phyloP scores from a whole-genome alignment of 2,797 vertebrate genomes.

The Parauchenoglanis ngamensis region DNA sequence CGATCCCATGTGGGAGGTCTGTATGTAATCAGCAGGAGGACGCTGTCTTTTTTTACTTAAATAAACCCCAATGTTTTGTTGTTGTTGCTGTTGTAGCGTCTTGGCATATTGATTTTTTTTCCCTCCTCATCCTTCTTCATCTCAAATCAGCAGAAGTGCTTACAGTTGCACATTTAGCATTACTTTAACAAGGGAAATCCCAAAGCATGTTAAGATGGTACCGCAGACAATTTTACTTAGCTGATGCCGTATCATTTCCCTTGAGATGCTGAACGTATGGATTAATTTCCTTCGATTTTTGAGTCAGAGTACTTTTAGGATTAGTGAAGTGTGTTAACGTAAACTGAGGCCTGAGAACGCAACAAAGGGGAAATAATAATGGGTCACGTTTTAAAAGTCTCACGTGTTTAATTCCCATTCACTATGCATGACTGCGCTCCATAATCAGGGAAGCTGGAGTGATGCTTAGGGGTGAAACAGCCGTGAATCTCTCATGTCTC shows the following conservation, averaged over 20 bases:
- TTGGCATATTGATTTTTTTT: slow-evolving; percentile 53
- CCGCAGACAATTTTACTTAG: not conserved
- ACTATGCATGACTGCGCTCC: slow-evolving; percentile 43
- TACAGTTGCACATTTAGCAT: slow-evolving; percentile 22
- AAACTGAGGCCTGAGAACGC: slow-evolving; percentile 2
- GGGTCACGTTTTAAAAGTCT: slow-evolving; percentile 31
- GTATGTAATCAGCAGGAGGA: slow-evolving; percentile 20
- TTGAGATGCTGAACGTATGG: not conserved
- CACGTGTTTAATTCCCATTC: slow-evolving; percentile 44
- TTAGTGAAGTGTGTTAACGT: slow-evolving; percentile 3
- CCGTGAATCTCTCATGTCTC: slow-evolving; percentile 49
- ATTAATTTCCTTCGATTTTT: not conserved
- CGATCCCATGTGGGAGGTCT: slow-evolving; percentile 25
- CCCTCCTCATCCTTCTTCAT: slow-evolving; percentile 12
- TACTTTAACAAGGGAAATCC: slow-evolving; percentile 33
- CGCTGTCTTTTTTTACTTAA: slow-evolving; percentile 10
- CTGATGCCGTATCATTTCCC: not conserved
- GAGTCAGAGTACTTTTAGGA: not conserved
- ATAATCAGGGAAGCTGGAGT: slow-evolving; percentile 34
- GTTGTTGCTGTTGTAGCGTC: slow-evolving; percentile 28
- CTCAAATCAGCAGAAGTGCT: slow-evolving; percentile 32
- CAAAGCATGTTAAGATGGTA: slow-evolving; percentile 4
- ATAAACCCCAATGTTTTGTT: slow-evolving; percentile 21
- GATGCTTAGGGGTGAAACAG: slow-evolving; percentile 48
- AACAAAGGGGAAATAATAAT: slow-evolving; percentile 27